Conservation (phyloP, 2,888 invertebrate species). For the Plutella xylostella region DNA sequence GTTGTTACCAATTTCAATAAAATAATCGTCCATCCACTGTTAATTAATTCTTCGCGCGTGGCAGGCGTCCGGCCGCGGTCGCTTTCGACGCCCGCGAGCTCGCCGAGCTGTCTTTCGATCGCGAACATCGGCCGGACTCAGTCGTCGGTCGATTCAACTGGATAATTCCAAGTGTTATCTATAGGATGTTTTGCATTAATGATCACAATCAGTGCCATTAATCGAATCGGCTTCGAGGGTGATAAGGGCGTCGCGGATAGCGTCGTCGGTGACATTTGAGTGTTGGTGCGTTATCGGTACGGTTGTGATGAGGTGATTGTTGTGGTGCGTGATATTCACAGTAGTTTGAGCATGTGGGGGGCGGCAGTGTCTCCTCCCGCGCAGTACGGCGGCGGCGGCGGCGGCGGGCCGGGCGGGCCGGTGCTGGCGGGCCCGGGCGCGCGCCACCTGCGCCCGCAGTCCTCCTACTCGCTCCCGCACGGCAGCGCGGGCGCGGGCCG, state of each 20-base stretch:
- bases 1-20: constrained; percentile 40
- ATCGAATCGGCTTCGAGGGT: constrained; percentile 34
- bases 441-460: constrained; percentile 53
- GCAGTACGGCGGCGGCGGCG: constrained; percentile 52
- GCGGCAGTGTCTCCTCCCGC: constrained; percentile 59
- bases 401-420: constrained; percentile 41
- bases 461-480: constrained; percentile 67
- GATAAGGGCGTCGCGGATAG: too few species aligned
- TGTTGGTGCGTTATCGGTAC: constrained; percentile 41
- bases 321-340: constrained; percentile 20
- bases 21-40: constrained; percentile 58
- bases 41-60: constrained; percentile 64
- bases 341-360: constrained; percentile 59
- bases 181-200: constrained; percentile 31
- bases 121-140: constrained; percentile 53
- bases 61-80: constrained; percentile 58
- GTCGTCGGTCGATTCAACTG: constrained; percentile 24
- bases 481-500: constrained; percentile 66
- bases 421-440: constrained; percentile 32
- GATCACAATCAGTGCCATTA: constrained; percentile 44
- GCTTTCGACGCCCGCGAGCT: constrained; percentile 51
- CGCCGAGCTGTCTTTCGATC: constrained; percentile 55
- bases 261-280: too few species aligned
- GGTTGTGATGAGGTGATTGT: constrained; percentile 49
- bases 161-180: constrained; percentile 54